Evolutionary conservation across 1,140 invertebrate species (phyloP).

Genomic region (Mya arenaria): DNA sequence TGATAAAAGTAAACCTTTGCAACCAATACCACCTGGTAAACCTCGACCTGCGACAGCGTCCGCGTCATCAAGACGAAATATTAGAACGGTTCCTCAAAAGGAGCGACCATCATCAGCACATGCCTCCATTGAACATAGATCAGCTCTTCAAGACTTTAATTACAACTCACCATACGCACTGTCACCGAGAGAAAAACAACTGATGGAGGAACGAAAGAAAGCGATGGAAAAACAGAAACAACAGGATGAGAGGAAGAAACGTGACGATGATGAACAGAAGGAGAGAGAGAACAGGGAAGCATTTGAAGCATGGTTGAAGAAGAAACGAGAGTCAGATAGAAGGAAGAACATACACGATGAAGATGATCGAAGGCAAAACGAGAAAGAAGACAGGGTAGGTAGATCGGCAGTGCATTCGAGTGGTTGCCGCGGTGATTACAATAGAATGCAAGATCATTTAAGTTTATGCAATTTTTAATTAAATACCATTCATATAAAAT

Average conservation of each 20-base stretch:
- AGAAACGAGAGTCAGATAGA: conserved; percentile 60
- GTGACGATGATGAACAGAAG: conserved; percentile 62
- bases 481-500: no score
- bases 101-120: conserved; percentile 59
- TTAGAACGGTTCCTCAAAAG: conserved; percentile 48
- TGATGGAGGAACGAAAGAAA: conserved; percentile 60
- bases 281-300: conserved; percentile 62
- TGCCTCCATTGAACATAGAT: conserved; percentile 15
- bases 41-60: conserved; percentile 66
- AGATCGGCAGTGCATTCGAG: no score
- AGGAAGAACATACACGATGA: conserved; percentile 57
- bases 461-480: no score
- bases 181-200: conserved; percentile 66
- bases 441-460: no score
- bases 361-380: conserved; percentile 60
- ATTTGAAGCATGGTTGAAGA: conserved; percentile 70
- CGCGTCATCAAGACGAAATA: conserved; percentile 37
- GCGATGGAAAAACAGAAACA: conserved; percentile 57
- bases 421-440: no score
- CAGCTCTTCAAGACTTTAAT: conserved; percentile 60
- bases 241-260: conserved; percentile 59
- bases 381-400: conserved; percentile 62
- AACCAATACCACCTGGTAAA: conserved; percentile 69
- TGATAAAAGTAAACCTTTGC: conserved; percentile 31
- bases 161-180: conserved; percentile 77